Base-by-base conservation (phyloP, 2,113 vertebrate genomes). In the Notiomystis cincta region DNA sequence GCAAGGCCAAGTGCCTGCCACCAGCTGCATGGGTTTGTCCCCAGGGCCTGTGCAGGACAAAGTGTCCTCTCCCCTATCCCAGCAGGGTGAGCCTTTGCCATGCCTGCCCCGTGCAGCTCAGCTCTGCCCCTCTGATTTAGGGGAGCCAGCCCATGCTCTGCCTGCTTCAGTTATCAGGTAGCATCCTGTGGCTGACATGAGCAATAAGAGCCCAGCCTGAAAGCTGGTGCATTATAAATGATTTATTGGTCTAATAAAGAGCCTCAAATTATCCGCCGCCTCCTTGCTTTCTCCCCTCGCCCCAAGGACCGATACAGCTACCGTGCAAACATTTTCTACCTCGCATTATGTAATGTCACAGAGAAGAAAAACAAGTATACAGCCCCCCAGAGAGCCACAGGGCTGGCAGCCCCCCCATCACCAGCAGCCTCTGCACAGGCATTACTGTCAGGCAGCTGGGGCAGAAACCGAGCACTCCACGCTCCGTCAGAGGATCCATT, bases 211-310 rank as follows among this genome's bases (percentile, higher is more conserved):
- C 95, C 89, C 6, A 18, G 79, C 72, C 79, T 95, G 94, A 93
- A 78, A 96, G 96, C 92, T 73, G 48, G 84, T 89, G 92, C 95
- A 95, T 97, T 97, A 96, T 84, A 95, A 96, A 95, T 96, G 96
- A 97, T 97, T 97, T 97, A 97, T 97, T 90, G 96, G 76, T 97
- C 96, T 97, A 97, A 97, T 97, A 97, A 97, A 97, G 93, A 96
- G 89, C 95, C 76, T 96, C 95, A 95, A 97, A 97, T 96, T 97
- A 97, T 90, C 94, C 2, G 4, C 95, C 15, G 31, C 96, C 94
- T 94, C 94, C 87, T 95, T 93, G 90, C 88, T 92, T 94, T 89
- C 87, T 72, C 79, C 82, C 58, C 80, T 95, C 0, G 1, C 97
- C 97, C 97, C 79, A 96, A 97, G 97, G 97, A 97, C 87, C 87